These are phyloP conservation scores for Strix aluco DNA, from an alignment of 2,113 vertebrate genomes.

Conservation along the genomic window DNA sequence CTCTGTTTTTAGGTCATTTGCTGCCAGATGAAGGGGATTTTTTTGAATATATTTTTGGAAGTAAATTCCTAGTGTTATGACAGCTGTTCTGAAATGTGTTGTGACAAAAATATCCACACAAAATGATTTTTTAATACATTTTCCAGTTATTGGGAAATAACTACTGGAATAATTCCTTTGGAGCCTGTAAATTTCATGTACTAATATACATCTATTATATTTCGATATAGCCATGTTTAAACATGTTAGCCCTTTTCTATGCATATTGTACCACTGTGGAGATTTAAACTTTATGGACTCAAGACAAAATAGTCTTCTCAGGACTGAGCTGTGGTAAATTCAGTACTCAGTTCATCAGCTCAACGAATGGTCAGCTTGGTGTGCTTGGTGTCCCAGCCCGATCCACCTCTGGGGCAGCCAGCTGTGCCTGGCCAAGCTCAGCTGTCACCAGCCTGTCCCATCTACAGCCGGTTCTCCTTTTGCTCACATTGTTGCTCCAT, in stretches of 20 bases:
- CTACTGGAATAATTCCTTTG: background rate
- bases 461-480: background rate
- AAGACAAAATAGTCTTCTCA: background rate
- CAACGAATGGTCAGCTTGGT: background rate
- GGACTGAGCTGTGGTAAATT: background rate
- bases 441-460: background rate
- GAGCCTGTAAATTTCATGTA: background rate
- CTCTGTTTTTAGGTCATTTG: conserved; percentile 24
- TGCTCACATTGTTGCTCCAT: fast-evolving
- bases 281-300: background rate
- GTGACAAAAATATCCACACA: conserved; percentile 67
- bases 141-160: conserved; percentile 42
- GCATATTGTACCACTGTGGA: background rate
- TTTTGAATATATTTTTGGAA: background rate
- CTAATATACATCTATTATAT: background rate
- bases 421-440: background rate
- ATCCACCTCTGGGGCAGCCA: background rate
- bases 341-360: background rate
- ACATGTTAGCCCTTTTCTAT: background rate
- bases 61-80: conserved; percentile 57
- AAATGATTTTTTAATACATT: conserved; percentile 34
- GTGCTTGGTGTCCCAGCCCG: fast-evolving
- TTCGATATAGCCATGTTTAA: background rate
- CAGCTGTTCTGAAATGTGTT: conserved; percentile 66
- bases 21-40: conserved; percentile 49